Base-by-base conservation (phyloP, 2,797 vertebrate species). In the Coranthus polyacanthus region DNA sequence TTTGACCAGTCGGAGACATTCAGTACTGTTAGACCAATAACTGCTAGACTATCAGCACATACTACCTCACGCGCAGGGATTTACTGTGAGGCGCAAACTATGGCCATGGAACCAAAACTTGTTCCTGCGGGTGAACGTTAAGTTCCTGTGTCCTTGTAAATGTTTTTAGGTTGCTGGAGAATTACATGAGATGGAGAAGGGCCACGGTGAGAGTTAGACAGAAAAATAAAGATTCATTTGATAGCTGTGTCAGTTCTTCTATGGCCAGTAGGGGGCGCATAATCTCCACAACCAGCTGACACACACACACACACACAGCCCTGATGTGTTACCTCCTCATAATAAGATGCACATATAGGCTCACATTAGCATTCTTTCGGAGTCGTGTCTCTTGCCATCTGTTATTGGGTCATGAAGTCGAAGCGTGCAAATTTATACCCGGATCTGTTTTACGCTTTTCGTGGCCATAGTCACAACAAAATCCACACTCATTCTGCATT, bases 31-130 rank as follows among this genome's bases (percentile, higher is more conserved):
- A 60, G 39, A 62, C 21, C 36, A 38, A 57, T 18, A 58, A 46
- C 58, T 51, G 34, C 18, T 52, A 18, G 21, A 53, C 22, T 41
- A 34, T 59, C 52, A 16, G 42, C 53, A 41, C 64, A 4, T 36
- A 47, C 76, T 84, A 81, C 78, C 82, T 84, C 82, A 79, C 61
- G 57, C 56, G 42, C 37, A 53, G 59, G 51, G 50, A 43, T 34
- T 56, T 46, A 49, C 22, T 56, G 12, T 42, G 53, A 11, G 47
- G n/a, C 3, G 3, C 20, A 59, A 42, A 60, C 32, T 43, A 21
- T 32, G 49, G 46, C 55, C 54, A 34, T 22, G 63, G 67, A 57
- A 51, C 60, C 18, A 21, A 47, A 63, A 43, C 46, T 56, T 9
- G 7, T 47, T 68, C 58, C 38, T 59, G 5, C 6, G 6, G 34